Base-by-base conservation (phyloP, 2,797 vertebrate genomes). In the Thamnophis elegans region DNA sequence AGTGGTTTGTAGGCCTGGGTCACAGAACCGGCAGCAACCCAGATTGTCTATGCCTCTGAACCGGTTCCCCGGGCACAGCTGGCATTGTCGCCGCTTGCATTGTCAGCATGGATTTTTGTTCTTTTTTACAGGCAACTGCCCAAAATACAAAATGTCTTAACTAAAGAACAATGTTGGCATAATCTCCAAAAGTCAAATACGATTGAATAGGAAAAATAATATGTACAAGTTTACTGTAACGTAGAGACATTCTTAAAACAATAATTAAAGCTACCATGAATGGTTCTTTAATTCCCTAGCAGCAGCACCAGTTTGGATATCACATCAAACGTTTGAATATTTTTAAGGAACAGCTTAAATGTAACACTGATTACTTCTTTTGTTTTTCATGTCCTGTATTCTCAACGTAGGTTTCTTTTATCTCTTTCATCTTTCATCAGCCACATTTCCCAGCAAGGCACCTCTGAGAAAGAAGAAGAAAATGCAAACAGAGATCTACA, bases 401-500 rank as follows among this genome's bases (percentile, higher is more conserved):
- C 65, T 73, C 26, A 47, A 56, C 16, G 93, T n/a, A 42, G 87
- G 47, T 78, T 91, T 91, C 58, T 60, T 85, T 20, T 12, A 2
- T 47, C 36, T 47, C 0, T 65, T 65, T 65, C 62, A 65, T 14
- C 62, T 65, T 65, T 65, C 62, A n/a, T 65, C 28, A 90, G 91
- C 42, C 90, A 28, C 90, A 94, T 91, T 92, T 58, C 89, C 16
- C 0, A 32, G 90, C 6, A 54, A 88, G 65, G 73, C 28, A 91
- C 90, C 93, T 95, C 90, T 58, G 47, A 88, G 82, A 91, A 32
- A 96, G 58, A 94, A 91, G 94, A 95, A 94, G 95, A 94, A 68
- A 94, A 94, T n/a, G 90, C 94, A 95, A 96, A 96, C 26, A 90
- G 93, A 92, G 90, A 92, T 78, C 92, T 91, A 90, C 56, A 88